Evolutionary conservation across 1,140 invertebrate species (phyloP), one percentile per base, ranked within the genome.

Genomic region (Pseudomyrmex pallidus): DNA sequence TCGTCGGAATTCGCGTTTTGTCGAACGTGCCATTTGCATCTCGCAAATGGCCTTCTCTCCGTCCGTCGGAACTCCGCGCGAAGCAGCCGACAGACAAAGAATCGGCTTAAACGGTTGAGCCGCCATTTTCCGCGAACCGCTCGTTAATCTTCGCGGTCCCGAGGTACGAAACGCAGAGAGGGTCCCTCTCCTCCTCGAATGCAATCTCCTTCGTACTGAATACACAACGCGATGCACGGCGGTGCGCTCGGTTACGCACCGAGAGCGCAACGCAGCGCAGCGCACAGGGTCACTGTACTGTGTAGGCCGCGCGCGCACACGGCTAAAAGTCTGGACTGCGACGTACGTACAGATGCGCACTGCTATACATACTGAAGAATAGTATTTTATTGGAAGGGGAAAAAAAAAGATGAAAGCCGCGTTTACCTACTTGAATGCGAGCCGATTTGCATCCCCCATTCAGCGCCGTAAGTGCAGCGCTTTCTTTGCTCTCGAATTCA

Each of bases 61-160:
- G 48, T 56, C 20, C 61, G 25, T 13, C 8, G n/a, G 20, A 5
- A 20, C 12, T 13, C 25, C 0, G 25, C 25, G 59, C 56, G 63
- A 68, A 82, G 44, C 35, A 62, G 48, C 67, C 35, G 56, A 59
- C 67, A 15, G 61, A 82, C 68, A 82, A 74, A 76, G 85, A 66
- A n/a, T 57, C 50, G 63, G 63, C 63, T 87, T 70, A 80, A 87
- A 67, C 74, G 72, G 73, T 74, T 63, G 72, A 84, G 76, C 74
- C 56, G 78, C 72, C 85, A 87, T 87, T 88, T 88, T 88, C 85
- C 82, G 76, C 66, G 86, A 87, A 88, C 52, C 48, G 85, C 70
- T 88, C 82, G 82, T 88, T 88, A 88, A 88, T 88, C 82, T 86
- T 74, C 57, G 84, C 72, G 82, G 82, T 86, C 85, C 78, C 67